Base-by-base conservation (phyloP, 1,140 invertebrate genomes). In the Conopomorpha cramerella region DNA sequence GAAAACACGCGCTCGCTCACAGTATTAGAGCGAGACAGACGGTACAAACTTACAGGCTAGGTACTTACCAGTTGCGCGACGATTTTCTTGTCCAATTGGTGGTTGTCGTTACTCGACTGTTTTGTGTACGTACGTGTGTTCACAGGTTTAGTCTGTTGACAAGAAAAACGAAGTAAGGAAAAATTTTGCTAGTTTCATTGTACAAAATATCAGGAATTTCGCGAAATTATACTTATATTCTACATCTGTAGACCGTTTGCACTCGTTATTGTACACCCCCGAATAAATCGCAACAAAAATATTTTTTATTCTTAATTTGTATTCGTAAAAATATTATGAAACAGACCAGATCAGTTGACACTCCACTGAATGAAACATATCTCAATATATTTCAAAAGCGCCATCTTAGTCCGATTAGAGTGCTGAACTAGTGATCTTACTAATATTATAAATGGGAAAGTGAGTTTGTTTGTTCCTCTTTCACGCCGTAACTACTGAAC, bases 51-150 rank as follows among this genome's bases (percentile, higher is more conserved):
- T 48, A 51, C 18, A 38, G 28, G 31, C 49, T 51, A 57, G 49
- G 30, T 34, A 72, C 67, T 72, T 43, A 72, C 67, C 67, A 72
- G 38, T 35, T 67, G 65, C 1, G 67, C 65, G 16, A 72, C 61
- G 16, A 67, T 67, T 41, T 67, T 40, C 35, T 49, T 65, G 26
- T 60, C 46, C 0, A 72, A 41, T 18, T 53, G 46, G 18, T 68
- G 60, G 15, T 59, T 59, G 35, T 71, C 53, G 48, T 67, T 64
- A 15, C n/a, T 19, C 8, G 46, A 16, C 0, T 52, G 46, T 26
- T 60, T 64, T 19, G 49, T 56, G 29, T 51, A 62, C 4, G 50
- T 54, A 25, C 43, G 46, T 0, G 54, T 26, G 23, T 56, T 53
- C 0, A 46, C 18, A 8, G 37, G 19, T 34, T 60, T 61, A 13